phyloP scores from a whole-genome alignment of 2,797 vertebrate genomes.

The Scolopax bukidnonensis region DNA sequence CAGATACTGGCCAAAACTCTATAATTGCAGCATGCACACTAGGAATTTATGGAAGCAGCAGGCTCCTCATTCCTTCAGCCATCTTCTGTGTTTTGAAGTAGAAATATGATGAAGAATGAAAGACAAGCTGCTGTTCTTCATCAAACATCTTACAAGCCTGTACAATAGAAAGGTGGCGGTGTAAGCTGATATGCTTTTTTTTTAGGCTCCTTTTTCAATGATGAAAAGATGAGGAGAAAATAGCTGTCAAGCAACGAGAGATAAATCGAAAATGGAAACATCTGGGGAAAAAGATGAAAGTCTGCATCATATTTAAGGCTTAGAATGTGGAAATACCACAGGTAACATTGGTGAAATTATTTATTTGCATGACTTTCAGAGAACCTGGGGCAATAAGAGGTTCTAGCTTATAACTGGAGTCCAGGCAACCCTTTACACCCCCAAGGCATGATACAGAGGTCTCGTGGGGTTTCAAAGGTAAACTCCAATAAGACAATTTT shows the following conservation, averaged over 20 bases:
- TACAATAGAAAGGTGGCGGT: neutral
- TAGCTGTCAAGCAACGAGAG: neutral
- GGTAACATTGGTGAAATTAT: neutral
- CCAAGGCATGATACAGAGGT: neutral
- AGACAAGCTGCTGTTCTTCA: neutral
- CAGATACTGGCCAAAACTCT: neutral
- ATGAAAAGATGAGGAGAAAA: neutral
- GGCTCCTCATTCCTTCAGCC: rapidly evolving
- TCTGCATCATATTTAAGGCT: neutral
- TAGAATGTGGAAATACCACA: neutral
- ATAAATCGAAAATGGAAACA: neutral
- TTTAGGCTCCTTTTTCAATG: neutral
- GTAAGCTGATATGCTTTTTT: neutral
- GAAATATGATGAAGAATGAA: neutral
- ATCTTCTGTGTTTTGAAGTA: neutral
- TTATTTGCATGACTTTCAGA: neutral
- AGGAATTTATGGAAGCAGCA: neutral
- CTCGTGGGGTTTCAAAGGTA: neutral
- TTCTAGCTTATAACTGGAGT: neutral
- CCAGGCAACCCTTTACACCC: neutral
- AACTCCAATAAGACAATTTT: neutral
- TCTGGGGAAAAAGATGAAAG: neutral
- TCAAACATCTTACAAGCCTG: neutral
- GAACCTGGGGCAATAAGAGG: neutral
- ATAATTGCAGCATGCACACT: neutral